Percentiles rank a stretch among this genome's conserved stretches.
Evolutionary conservation across 1,140 invertebrate species (phyloP).

Genomic region (Ceratina australensis): DNA sequence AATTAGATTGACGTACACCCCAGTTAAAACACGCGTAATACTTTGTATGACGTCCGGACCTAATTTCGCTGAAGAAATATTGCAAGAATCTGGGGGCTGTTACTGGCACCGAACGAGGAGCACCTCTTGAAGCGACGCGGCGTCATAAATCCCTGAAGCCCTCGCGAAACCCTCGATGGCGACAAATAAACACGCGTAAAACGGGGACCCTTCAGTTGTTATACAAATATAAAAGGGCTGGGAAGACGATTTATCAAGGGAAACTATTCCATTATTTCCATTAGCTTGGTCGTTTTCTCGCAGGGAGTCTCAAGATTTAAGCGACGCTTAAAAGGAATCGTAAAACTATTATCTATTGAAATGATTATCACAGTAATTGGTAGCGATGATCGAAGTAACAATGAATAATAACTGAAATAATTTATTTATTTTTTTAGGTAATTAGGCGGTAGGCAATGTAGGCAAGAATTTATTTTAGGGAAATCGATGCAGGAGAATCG

Average conservation of each 20-base stretch:
- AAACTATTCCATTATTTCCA: too few species aligned
- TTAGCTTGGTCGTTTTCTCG: conserved; percentile 4
- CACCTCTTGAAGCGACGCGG: not conserved
- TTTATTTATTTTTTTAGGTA: not conserved
- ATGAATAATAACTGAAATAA: too few species aligned
- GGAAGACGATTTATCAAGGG: conserved; percentile 39
- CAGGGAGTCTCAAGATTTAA: not conserved
- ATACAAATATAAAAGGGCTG: conserved; percentile 15
- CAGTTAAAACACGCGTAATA: not conserved
- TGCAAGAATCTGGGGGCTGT: not conserved
- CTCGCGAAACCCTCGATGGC: conserved; percentile 57
- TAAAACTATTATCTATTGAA: too few species aligned
- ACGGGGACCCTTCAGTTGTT: conserved; percentile 33
- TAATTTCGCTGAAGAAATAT: conserved; percentile 16
- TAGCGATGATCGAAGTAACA: too few species aligned
- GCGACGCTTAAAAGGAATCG: too few species aligned
- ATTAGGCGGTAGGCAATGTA: not conserved
- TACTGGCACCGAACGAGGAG: conserved; percentile 4
- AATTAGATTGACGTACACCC: not conserved
- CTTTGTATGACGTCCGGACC: not conserved
- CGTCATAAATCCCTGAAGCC: conserved; percentile 42
- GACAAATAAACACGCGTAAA: conserved; percentile 69
- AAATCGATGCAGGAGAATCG: not conserved
- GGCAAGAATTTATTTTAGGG: not conserved
- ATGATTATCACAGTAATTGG: too few species aligned